Conservation (phyloP, 1,140 invertebrate species). For the Chionoecetes opilio region DNA sequence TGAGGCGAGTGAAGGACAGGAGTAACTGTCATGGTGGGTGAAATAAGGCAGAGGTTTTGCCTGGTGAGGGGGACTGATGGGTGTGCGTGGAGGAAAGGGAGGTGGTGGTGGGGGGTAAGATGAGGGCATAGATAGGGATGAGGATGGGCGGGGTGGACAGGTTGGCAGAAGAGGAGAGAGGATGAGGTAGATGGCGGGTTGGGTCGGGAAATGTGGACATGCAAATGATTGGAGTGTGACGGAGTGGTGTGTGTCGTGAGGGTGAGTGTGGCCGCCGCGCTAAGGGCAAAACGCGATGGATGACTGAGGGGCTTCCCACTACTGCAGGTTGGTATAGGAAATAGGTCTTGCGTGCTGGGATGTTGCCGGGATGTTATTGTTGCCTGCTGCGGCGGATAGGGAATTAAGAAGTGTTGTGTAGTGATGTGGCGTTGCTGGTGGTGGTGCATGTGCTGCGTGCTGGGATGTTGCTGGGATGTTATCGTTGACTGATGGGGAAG, state of each 20-base stretch:
- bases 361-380: too few species aligned
- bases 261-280: too few species aligned
- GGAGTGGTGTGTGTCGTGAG: too few species aligned
- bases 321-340: too few species aligned
- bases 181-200: not conserved
- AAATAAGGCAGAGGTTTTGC: not conserved
- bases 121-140: conserved; percentile 1
- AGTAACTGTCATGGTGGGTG: not conserved
- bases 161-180: not conserved
- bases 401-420: not conserved
- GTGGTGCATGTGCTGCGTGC: not conserved
- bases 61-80: not conserved
- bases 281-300: too few species aligned
- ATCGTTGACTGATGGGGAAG: too few species aligned
- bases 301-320: too few species aligned
- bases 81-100: not conserved
- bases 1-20: not conserved
- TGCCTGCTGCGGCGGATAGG: too few species aligned
- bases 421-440: not conserved
- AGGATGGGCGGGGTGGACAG: not conserved
- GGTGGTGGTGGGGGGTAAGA: not conserved
- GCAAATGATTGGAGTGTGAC: too few species aligned
- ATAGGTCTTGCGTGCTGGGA: too few species aligned
- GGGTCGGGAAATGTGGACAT: not conserved
- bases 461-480: too few species aligned